Evolutionary conservation across 1,140 invertebrate species (phyloP), one percentile per base, ranked within the genome.

Genomic region (Drosophila micromelanica): DNA sequence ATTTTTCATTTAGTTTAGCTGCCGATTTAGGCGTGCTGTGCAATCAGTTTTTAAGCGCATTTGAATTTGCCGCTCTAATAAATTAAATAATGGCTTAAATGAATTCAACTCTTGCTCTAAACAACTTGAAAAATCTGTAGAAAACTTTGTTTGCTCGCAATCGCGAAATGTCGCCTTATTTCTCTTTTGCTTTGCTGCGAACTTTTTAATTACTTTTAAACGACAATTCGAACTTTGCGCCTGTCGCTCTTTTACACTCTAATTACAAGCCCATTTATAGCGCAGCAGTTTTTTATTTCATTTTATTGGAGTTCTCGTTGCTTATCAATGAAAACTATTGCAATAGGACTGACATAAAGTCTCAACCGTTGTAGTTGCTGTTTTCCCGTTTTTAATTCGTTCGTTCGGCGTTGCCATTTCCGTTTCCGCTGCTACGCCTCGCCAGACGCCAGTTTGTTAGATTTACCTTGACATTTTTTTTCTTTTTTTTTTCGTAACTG

Each of bases 141-240:
- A 57, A 71, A 71, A 60, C 23, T 51, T 73, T 64, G 17, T 38
- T 45, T 57, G 9, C 52, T 68, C 27, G 69, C 73, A 74, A 82
- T 89, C 82, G 78, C 73, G 57, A 67, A 87, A 89, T 89, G 87
- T 89, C 80, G 76, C 57, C 75, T 63, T 61, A 68, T 79, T 79
- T 78, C 67, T 69, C 63, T 76, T 73, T 52, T 63, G 43, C 67
- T 78, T 70, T 73, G 67, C 87, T 73, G 76, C 70, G 59, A 80
- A 89, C 84, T 89, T 89, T 89, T 89, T 89, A 89, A 89, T 89
- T 89, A 89, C 84, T 89, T 89, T 89, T 84, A 73, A 89, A 81
- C 76, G 81, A 76, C 82, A 80, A 87, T 86, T 87, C 71, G 84
- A 89, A 87, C 84, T 89, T 84, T 87, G 80, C 63, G 69, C 63